phyloP scores from a whole-genome alignment of 2,113 vertebrate genomes.

The Platysternon megacephalum region DNA sequence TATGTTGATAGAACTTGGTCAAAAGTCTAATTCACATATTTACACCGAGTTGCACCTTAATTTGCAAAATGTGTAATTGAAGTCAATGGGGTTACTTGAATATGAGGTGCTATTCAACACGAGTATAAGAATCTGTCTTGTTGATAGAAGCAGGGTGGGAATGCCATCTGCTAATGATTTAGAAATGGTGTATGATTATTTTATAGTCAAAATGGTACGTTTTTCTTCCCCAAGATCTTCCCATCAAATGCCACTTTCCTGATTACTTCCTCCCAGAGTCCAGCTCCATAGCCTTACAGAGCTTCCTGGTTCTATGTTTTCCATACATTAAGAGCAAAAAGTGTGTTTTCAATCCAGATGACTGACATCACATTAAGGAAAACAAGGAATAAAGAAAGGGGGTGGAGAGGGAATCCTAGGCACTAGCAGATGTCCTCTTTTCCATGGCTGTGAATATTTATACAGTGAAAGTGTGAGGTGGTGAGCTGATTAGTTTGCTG shows the following conservation, averaged over 20 bases:
- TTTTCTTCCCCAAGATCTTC: background rate
- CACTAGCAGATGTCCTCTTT: background rate
- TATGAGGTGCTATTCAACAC: background rate
- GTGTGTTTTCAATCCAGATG: background rate
- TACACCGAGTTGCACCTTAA: background rate
- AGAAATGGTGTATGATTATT: background rate
- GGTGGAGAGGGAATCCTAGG: background rate
- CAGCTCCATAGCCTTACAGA: background rate
- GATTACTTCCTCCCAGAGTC: background rate
- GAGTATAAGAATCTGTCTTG: background rate
- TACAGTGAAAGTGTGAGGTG: background rate
- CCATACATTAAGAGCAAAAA: background rate
- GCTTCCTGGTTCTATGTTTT: background rate
- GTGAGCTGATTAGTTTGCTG: background rate
- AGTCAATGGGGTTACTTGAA: background rate
- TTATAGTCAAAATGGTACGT: background rate
- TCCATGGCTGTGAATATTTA: background rate
- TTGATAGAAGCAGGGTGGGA: background rate
- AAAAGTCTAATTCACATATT: background rate
- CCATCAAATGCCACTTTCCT: fast-evolving
- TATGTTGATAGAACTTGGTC: too few relatives aligned
- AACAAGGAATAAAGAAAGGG: background rate
- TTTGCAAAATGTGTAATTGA: background rate
- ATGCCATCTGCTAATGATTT: background rate
- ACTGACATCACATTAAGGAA: background rate